Evolutionary conservation across 2,113 vertebrate species (phyloP).

Genomic region (Calidris pygmaea): DNA sequence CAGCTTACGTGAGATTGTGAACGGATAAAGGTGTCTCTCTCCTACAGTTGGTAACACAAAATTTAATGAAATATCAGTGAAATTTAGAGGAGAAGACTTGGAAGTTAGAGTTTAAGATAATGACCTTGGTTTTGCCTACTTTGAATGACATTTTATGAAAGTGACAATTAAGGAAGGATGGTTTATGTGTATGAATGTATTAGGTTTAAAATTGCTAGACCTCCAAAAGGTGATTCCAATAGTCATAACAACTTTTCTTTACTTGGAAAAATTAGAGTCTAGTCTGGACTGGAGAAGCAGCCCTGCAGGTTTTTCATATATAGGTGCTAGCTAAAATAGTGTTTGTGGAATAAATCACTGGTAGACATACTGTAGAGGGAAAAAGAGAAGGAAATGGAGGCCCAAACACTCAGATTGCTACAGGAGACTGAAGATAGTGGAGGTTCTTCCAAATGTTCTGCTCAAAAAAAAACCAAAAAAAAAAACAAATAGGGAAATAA

Average conservation of each 20-base stretch:
- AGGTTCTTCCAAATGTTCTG: not conserved
- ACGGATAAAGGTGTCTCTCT: not conserved
- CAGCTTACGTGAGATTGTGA: not conserved
- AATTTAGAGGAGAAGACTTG: not conserved
- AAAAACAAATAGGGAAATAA: not conserved
- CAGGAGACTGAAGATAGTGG: not conserved
- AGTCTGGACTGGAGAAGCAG: not conserved
- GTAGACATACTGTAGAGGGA: not conserved
- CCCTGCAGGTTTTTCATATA: not conserved
- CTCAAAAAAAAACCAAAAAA: not conserved
- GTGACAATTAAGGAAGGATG: not conserved
- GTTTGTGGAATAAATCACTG: not conserved
- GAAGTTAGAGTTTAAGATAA: not conserved
- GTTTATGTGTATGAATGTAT: not conserved
- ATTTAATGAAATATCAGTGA: not conserved
- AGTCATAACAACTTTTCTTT: not conserved
- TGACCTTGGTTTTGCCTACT: not conserved
- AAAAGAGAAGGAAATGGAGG: not conserved
- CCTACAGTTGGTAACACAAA: not conserved
- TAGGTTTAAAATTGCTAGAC: not conserved
- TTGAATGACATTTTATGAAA: not conserved
- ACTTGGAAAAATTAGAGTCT: not conserved
- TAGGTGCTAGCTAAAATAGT: not conserved
- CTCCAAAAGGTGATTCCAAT: not conserved
- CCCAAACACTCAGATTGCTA: not conserved